Base-by-base conservation (phyloP, 2,797 vertebrate genomes). In the Peromyscus nudipes region DNA sequence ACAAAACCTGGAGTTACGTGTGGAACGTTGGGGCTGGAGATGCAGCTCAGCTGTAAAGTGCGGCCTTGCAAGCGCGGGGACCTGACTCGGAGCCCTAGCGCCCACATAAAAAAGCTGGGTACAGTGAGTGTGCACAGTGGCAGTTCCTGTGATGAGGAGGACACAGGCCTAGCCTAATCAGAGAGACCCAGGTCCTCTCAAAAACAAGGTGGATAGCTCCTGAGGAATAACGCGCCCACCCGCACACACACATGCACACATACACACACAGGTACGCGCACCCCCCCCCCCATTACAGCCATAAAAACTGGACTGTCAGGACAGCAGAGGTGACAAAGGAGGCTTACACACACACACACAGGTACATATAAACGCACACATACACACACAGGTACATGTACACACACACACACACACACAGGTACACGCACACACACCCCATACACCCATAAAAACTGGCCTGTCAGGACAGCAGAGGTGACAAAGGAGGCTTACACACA, bases 261-360 rank as follows among this genome's bases (percentile, higher is more conserved):
- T 2, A 73, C 9, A 73, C n/a, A 69, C 69, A 60, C 57, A 60
- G 17, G 49, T 49, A 49, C 10, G 46, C 12, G 12, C 17, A 4
- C 12, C 14, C 40, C 73, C 13, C 40, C 40, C n/a, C n/a, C n/a
- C n/a, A n/a, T n/a, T 4, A 40, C 6, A 64, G 17, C 40, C 60
- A 12, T 8, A 65, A 86, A 92, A 84, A 67, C 37, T 67, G 86
- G 94, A 81, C 46, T 16, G 62, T 55, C 76, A 92, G 71, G 89
- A 69, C 8, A 23, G 71, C 13, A 2, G 52, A 52, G 52, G 52
- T 14, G 52, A 52, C 52, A 52, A 52, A 52, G 52, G 52, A 52
- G 52, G 13, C 13, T 52, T 52, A 7, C 71, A 75, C 71, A 21
- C 37, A 40, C 19, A 23, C 37, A 73, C 37, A 17, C 6, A 25